Conservation (phyloP, 2,797 vertebrate genomes). For the Eospalax fontanierii region DNA sequence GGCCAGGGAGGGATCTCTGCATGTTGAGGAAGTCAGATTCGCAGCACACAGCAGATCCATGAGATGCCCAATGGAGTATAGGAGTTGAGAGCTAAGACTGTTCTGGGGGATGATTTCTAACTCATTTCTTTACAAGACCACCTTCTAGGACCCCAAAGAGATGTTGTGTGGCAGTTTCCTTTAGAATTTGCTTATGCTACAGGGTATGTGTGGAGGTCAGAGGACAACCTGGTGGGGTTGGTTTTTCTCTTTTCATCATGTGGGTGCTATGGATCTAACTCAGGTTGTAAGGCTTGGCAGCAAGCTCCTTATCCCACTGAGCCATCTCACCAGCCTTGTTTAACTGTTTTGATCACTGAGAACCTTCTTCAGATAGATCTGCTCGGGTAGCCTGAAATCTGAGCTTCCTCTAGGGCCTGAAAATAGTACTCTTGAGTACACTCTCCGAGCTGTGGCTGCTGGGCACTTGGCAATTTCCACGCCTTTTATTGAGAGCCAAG, state of each 20-base stretch:
- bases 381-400: not conserved
- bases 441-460: not conserved
- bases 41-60: accelerated
- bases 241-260: not conserved
- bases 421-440: not conserved
- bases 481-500: not conserved
- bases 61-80: not conserved
- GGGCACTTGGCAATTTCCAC: accelerated
- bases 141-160: not conserved
- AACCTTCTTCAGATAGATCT: not conserved
- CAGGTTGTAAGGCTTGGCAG: not conserved
- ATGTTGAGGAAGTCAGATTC: not conserved
- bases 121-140: not conserved
- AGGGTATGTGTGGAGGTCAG: not conserved
- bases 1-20: not conserved
- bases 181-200: not conserved
- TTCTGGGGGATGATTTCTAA: not conserved
- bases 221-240: not conserved
- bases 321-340: not conserved
- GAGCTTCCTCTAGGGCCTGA: not conserved
- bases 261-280: not conserved
- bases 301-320: not conserved
- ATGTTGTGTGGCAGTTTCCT: not conserved
- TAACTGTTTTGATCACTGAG: not conserved
- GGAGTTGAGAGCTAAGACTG: accelerated